Evolutionary conservation across 2,888 invertebrate species (phyloP).

Genomic region (Thysanoteuthis rhombus): DNA sequence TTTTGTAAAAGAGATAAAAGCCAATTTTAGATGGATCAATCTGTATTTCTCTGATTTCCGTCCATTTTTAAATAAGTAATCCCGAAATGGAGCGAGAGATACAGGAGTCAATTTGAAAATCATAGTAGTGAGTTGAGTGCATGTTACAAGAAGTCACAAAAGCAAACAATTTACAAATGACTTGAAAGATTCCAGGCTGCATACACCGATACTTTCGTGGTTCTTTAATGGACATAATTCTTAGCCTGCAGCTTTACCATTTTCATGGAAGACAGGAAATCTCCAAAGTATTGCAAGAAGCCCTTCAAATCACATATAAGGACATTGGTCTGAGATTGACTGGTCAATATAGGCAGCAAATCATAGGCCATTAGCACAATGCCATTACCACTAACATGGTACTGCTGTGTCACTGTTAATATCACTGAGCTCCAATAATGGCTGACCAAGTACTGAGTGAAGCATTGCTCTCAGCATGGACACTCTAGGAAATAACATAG

Average conservation of each 20-base stretch:
- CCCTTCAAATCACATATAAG: conserved; percentile 12
- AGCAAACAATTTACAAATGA: neutral
- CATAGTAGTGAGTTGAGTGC: neutral
- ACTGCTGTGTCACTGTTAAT: neutral
- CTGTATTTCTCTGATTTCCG: too few relatives aligned
- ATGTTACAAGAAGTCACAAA: neutral
- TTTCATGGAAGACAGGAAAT: neutral
- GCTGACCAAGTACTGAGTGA: neutral
- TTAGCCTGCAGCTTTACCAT: neutral
- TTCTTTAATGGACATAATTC: neutral
- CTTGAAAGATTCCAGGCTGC: neutral
- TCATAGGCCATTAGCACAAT: neutral
- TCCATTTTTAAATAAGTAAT: neutral
- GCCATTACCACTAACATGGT: neutral
- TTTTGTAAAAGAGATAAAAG: neutral
- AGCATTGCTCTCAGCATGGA: neutral
- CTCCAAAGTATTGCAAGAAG: neutral
- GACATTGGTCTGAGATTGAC: conserved; percentile 12
- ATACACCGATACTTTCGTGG: neutral
- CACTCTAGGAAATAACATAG: neutral
- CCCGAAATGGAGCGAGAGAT: neutral
- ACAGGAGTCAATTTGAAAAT: neutral
- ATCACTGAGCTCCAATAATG: too few relatives aligned
- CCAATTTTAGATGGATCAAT: neutral
- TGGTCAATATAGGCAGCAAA: conserved; percentile 12